phyloP scores from a whole-genome alignment of 2,113 vertebrate species.

The Elaphurus davidianus region DNA sequence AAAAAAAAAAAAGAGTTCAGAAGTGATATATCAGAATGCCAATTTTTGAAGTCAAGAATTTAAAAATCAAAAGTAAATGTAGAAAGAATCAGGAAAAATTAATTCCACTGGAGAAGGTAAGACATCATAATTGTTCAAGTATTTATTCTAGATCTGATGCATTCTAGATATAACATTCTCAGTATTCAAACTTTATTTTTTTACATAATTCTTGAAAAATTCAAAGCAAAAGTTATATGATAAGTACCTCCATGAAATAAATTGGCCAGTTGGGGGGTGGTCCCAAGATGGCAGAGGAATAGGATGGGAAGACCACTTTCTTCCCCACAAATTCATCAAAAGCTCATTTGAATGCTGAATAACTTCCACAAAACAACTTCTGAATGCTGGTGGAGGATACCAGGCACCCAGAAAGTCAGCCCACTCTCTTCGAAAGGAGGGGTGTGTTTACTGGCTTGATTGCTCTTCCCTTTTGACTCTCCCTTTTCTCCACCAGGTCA shows the following conservation, averaged over 20 bases:
- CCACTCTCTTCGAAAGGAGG: background rate
- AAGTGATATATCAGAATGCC: background rate
- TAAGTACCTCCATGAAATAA: conserved; percentile 48
- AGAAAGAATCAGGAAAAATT: background rate
- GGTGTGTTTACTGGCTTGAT: background rate
- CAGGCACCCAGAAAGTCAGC: background rate
- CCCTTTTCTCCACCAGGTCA: background rate
- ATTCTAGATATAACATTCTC: background rate
- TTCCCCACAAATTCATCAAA: background rate
- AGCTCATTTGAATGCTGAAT: background rate
- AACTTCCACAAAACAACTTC: background rate
- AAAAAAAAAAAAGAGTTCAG: background rate
- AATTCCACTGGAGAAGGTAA: background rate
- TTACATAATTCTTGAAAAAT: background rate
- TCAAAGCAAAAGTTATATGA: background rate
- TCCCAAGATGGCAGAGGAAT: background rate
- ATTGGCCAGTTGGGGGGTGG: background rate
- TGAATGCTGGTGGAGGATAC: background rate
- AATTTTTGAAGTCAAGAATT: background rate
- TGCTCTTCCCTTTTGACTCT: background rate
- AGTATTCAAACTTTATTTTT: background rate
- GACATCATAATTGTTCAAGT: background rate
- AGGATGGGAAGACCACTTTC: background rate
- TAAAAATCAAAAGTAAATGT: background rate
- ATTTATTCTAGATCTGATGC: background rate